Conservation (phyloP, 1,140 invertebrate species). For the Chlorops oryzae region DNA sequence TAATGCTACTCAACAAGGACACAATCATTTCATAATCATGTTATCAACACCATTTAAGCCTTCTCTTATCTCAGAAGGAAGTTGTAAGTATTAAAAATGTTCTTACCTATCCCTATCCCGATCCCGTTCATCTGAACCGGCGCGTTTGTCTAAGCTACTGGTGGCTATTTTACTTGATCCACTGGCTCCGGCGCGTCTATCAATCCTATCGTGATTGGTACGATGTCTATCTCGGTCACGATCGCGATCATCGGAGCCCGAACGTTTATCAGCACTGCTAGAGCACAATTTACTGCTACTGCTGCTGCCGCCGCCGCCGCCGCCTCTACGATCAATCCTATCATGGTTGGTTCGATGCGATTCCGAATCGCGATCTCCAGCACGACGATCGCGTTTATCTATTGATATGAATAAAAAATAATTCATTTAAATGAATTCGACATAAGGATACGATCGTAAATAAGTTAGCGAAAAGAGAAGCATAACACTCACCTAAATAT, state of each 20-base stretch:
- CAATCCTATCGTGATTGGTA: slow-evolving; percentile 35
- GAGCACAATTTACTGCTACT: slow-evolving; percentile 33
- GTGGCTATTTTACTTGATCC: too few species aligned
- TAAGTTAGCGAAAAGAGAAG: background rate
- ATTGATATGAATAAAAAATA: slow-evolving; percentile 23
- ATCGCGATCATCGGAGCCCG: slow-evolving; percentile 44
- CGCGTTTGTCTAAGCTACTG: slow-evolving; percentile 45
- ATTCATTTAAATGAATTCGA: background rate
- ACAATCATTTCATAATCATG: too few species aligned
- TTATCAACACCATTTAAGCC: too few species aligned
- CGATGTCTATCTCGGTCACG: slow-evolving; percentile 31
- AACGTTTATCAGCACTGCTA: slow-evolving; percentile 42
- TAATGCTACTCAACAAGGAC: too few species aligned
- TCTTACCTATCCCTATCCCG: slow-evolving; percentile 12
- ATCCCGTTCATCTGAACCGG: slow-evolving; percentile 49
- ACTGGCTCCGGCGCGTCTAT: too few species aligned
- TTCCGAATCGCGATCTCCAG: slow-evolving; percentile 63
- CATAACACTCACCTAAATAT: slow-evolving; percentile 52
- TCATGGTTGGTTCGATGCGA: slow-evolving; percentile 75
- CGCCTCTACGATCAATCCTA: slow-evolving; percentile 52
- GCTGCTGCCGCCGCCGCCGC: slow-evolving; percentile 23
- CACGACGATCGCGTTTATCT: slow-evolving; percentile 70
- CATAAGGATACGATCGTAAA: too few species aligned
- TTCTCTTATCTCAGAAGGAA: too few species aligned
- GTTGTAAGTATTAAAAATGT: too few species aligned